Base-by-base conservation (phyloP, 2,888 invertebrate species). In the Camponotus fellah region DNA sequence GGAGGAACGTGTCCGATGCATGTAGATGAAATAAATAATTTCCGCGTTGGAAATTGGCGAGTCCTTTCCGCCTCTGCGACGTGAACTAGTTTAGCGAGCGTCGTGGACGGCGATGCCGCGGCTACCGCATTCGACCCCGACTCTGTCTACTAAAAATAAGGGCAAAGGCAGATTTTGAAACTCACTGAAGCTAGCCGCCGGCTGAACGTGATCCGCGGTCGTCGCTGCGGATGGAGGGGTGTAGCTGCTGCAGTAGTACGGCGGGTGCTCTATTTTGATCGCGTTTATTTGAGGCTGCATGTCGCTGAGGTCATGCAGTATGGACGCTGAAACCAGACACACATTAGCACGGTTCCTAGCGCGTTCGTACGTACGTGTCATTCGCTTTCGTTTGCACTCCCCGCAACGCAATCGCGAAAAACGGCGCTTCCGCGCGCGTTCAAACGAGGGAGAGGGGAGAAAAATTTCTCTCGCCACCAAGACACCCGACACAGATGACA, bases 241-340 rank as follows among this genome's bases (percentile, higher is more conserved):
- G 95, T 98, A 98, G 95, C 97, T 97, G 95, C 96, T 97, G 95
- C 97, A 97, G 95, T 98, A 98, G 95, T 97, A 97, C 91, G 97
- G 96, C 90, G 97, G 96, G 95, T 97, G 97, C 95, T 98, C 98
- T 95, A 98, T 96, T 95, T 97, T 97, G 94, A 98, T 97, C 92
- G 96, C 96, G 95, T 97, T 97, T 94, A 97, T 96, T 95, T 97
- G 91, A 95, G 97, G 93, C 96, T 97, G 95, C 95, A 97, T 97
- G 92, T 97, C 97, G 87, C 97, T 97, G 89, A 97, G 96, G 95
- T 98, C 98, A 95, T 98, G 98, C 95, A 99, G 97, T 95, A 99
- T 99, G 94, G 99, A 99, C 91, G 98, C 99, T 99, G 96, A 92
- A 96, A 96, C 94, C 95, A 92, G 92, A 94, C 93, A 92, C 92